These are phyloP conservation scores for Caenorhabditis plicata DNA, from an alignment of 2,888 invertebrate species.

Conservation along the genomic window DNA sequence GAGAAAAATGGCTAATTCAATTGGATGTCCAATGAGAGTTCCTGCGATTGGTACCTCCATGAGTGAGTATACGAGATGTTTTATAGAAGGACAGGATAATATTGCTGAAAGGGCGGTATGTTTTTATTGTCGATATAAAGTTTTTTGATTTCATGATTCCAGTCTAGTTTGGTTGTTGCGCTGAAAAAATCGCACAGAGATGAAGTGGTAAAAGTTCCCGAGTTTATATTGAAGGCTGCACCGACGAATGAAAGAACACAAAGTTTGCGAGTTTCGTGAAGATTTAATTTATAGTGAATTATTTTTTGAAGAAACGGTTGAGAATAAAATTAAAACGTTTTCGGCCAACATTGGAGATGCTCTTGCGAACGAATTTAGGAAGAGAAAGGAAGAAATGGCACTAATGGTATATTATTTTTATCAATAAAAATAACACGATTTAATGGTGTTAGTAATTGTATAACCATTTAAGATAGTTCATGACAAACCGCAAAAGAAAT, in stretches of 20 bases:
- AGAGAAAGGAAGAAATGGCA: conserved; percentile 23
- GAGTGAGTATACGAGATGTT: conserved; percentile 38
- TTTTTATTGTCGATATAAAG: background rate
- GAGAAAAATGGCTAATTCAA: conserved; percentile 25
- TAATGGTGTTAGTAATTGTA: too few relatives aligned
- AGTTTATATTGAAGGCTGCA: conserved; percentile 41
- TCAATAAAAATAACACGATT: background rate
- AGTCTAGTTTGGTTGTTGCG: conserved; percentile 45
- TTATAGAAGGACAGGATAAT: conserved; percentile 51
- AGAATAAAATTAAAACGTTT: conserved; percentile 28
- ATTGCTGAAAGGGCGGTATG: conserved; percentile 51
- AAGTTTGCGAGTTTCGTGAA: background rate
- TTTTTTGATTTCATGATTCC: background rate
- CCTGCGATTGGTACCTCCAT: conserved; percentile 26
- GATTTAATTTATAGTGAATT: background rate
- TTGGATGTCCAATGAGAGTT: conserved; percentile 38
- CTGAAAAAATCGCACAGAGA: conserved; percentile 34
- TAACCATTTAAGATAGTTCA: too few relatives aligned
- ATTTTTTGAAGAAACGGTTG: conserved; percentile 9
- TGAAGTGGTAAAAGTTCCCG: conserved; percentile 42
- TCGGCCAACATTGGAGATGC: conserved; percentile 29
- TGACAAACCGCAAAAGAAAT: conserved; percentile 32
- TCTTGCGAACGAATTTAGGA: conserved; percentile 21
- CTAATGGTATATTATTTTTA: too few relatives aligned
- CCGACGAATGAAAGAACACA: conserved; percentile 30